Evolutionary conservation across 2,113 vertebrate species (phyloP), one percentile per base, ranked within the genome.

Genomic region (Mesitornis unicolor): DNA sequence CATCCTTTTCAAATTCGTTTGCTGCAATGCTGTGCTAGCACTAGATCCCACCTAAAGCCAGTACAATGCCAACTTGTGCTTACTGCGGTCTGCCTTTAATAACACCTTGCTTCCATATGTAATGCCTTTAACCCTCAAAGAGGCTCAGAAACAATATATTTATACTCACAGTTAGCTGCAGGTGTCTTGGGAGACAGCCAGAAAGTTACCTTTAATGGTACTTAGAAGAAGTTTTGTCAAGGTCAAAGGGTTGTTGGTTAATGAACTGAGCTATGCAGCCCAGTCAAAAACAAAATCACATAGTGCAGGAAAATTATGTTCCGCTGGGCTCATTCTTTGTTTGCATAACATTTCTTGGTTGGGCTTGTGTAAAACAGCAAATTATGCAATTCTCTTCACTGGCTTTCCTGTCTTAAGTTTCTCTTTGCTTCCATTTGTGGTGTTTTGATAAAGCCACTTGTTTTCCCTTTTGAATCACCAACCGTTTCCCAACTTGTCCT

Each of bases 231-330:
- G 71, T 89, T 76, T 47, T 79, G 42, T 87, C 42, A 65, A 70
- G 89, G 81, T 78, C 74, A 76, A 22, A 87, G 70, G 38, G 64
- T 51, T 45, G 11, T n/a, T n/a, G n/a, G n/a, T n/a, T n/a, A 69
- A 65, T 79, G 68, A 77, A 61, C 45, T 47, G 16, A 76, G 64
- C 48, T 71, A 20, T 38, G 45, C 60, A 80, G 68, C 80, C 43
- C 71, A 71, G 71, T 65, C 56, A 83, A 80, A 94, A 89, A 1
- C 61, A 84, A 91, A 77, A 88, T n/a, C 42, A 56, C 57, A 54
- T 13, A 92, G 17, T 86, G 47, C 71, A 95, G 70, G 85, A 95
- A 83, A 93, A 87, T 65, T 61, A 94, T 74, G 67, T 96, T 96
- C 74, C 50, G 61, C 68, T 81, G 67, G 45, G 69, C 85, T 94